Percentiles rank a stretch among this genome's conserved stretches.
Evolutionary conservation across 2,797 vertebrate genomes (phyloP).

Genomic region (Agapornis canus): DNA sequence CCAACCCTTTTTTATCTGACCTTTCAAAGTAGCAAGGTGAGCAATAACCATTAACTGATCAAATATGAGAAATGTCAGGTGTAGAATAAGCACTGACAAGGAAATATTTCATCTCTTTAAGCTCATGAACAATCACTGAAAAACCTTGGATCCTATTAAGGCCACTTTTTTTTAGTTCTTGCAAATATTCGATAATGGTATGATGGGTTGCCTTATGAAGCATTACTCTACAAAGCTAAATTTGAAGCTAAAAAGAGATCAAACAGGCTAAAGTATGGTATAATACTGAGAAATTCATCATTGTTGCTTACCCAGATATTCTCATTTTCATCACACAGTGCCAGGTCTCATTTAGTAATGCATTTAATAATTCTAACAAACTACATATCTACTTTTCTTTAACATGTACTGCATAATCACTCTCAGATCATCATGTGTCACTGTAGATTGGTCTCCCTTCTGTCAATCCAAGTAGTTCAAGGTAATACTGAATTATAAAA

Average conservation of each 20-base stretch:
- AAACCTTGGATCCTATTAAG: conserved; percentile 42
- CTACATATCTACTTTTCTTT: conserved; percentile 42
- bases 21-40: conserved; percentile 72
- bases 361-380: conserved; percentile 49
- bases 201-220: conserved; percentile 42
- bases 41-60: conserved; percentile 78
- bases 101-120: conserved; percentile 74
- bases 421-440: conserved; percentile 34
- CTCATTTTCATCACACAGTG: conserved; percentile 50
- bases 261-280: conserved; percentile 25
- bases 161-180: background rate
- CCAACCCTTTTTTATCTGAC: conserved; percentile 72
- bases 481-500: background rate
- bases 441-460: background rate
- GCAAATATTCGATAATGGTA: conserved; percentile 13
- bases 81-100: conserved; percentile 69
- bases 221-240: conserved; percentile 39
- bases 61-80: conserved; percentile 77
- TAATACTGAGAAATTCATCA: conserved; percentile 66
- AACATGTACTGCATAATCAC: background rate
- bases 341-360: conserved; percentile 52
- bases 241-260: conserved; percentile 52
- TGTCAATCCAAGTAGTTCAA: conserved; percentile 57
- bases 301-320: conserved; percentile 47
- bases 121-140: conserved; percentile 56